Evolutionary conservation across 2,797 vertebrate genomes (phyloP), one percentile per base, ranked within the genome.

Genomic region (Perodicticus potto): DNA sequence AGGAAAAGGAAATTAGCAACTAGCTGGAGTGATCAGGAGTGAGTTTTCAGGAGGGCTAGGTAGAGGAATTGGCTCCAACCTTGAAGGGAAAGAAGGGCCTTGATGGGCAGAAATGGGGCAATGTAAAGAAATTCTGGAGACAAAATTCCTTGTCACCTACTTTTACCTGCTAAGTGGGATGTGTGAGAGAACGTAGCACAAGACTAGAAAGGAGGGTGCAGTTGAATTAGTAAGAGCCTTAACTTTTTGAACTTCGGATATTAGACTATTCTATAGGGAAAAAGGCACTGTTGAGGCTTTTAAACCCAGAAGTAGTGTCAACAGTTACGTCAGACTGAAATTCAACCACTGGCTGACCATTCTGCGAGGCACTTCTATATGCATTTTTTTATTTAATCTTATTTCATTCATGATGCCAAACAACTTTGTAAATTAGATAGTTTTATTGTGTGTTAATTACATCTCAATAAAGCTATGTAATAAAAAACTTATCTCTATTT

Each of bases 381-480:
- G 1, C 45, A 45, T 45, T 19, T 63, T 61, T 87, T 65, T 9
- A 78, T 70, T 86, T 94, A 65, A 45, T 63, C 11, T 76, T 37
- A 76, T 32, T 86, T 43, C 63, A 73, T 29, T 55, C 5, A 12
- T 16, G 40, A 78, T 63, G 80, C 27, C 23, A 67, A 93, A 61
- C 20, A 63, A 55, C 45, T 74, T 76, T 80, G 59, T 72, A 69
- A 86, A 72, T 23, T 53, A 87, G 73, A 53, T 72, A 43, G 13
- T 32, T 78, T 91, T 72, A 95, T n/a, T 67, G 1, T 17, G n/a
- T 45, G 29, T 63, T 74, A 59, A 40, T 86, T 67, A 25, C 13
- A 81, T 84, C 80, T 82, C 69, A 78, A 32, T 53, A 72, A 88
- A 95, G 63, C 49, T 10, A 72, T 16, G 25, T 65, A 70, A 74